phyloP scores from a whole-genome alignment of 2,797 vertebrate genomes.

The Channallabes apus region DNA sequence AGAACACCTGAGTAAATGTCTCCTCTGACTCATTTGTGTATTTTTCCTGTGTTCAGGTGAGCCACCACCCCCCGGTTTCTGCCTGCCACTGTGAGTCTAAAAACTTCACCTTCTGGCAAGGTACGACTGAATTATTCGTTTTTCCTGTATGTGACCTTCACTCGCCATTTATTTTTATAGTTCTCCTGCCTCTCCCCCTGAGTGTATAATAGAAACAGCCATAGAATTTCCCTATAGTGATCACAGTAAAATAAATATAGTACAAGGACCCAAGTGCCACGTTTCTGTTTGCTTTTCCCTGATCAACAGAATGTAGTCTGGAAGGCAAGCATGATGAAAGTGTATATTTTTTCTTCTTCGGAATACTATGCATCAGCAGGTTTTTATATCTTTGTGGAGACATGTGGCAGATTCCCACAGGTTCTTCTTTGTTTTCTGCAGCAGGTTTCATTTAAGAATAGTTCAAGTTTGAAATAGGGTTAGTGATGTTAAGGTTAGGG shows the following conservation, averaged over 20 bases:
- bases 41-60: slow-evolving; percentile 80
- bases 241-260: neutral
- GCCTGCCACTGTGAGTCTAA: slow-evolving; percentile 99
- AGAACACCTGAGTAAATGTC: neutral
- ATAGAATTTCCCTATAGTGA: neutral
- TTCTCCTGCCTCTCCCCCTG: neutral
- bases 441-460: neutral
- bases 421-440: neutral
- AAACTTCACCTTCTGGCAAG: slow-evolving; percentile 99
- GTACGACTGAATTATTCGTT: slow-evolving; percentile 68
- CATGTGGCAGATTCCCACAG: neutral
- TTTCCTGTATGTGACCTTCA: neutral
- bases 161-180: neutral
- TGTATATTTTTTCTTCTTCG: neutral
- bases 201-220: neutral
- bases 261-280: neutral
- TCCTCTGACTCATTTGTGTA: neutral
- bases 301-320: neutral
- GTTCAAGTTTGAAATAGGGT: neutral
- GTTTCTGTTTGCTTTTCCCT: slow-evolving; percentile 12
- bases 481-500: neutral
- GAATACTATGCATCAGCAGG: neutral
- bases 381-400: slow-evolving; percentile 6
- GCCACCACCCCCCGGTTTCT: slow-evolving; percentile 98
- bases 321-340: neutral